These are phyloP conservation scores for Oceanites oceanicus DNA, from an alignment of 2,113 vertebrate genomes.

Conservation along the genomic window DNA sequence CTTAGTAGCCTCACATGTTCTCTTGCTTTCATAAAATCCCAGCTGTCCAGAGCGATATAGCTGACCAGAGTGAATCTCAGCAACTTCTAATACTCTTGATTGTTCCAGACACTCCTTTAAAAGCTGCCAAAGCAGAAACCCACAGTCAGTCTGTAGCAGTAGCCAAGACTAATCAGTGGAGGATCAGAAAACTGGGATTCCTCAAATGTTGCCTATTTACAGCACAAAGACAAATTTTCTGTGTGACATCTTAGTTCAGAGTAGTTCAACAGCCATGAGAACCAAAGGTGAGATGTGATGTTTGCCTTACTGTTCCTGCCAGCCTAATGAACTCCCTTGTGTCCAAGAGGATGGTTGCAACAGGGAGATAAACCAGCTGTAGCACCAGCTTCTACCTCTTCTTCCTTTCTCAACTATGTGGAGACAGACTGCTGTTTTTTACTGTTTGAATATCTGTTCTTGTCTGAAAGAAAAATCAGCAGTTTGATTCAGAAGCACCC, in stretches of 20 bases:
- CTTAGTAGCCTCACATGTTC: background rate
- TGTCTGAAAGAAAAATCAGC: background rate
- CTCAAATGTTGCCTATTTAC: background rate
- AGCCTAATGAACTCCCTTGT: background rate
- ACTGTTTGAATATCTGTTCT: background rate
- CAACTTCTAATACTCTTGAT: background rate
- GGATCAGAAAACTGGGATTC: background rate
- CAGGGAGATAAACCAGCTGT: background rate
- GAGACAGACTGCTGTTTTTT: background rate
- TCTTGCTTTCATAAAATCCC: background rate
- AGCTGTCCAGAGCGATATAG: background rate
- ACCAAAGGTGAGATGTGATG: background rate
- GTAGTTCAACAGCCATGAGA: background rate
- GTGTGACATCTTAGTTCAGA: background rate
- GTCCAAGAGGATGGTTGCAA: background rate
- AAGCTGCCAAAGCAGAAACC: too few relatives aligned
- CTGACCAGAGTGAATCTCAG: background rate
- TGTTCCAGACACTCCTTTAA: too few relatives aligned
- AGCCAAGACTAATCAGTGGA: background rate
- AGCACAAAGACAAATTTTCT: background rate
- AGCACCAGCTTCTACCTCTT: background rate
- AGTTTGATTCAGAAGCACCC: background rate
- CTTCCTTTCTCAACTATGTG: background rate
- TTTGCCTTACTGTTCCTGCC: background rate
- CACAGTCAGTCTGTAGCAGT: background rate